Conservation (phyloP, 2,113 vertebrate genomes). For the Gymnocephalus cernua region DNA sequence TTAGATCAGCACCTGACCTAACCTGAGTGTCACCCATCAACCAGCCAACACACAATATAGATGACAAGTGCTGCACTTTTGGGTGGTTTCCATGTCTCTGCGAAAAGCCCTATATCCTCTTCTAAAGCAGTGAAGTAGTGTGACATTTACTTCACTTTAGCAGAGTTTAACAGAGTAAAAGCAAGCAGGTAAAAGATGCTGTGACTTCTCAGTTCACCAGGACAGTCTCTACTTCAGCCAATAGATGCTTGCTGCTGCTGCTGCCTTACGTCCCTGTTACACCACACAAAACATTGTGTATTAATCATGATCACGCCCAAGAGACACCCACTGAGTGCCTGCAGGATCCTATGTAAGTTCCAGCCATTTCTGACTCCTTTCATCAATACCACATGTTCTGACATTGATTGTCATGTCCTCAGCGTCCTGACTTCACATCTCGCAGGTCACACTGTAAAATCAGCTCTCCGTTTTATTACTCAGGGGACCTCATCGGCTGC, state of each 20-base stretch:
- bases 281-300: constrained; percentile 49
- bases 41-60: constrained; percentile 29
- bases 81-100: background rate
- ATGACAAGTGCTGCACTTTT: constrained; percentile 9
- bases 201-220: background rate
- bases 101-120: background rate
- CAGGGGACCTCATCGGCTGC: constrained; percentile 67
- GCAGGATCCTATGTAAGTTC: constrained; percentile 73
- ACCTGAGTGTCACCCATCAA: constrained; percentile 45
- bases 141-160: constrained; percentile 9
- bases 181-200: constrained; percentile 1
- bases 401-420: constrained; percentile 82
- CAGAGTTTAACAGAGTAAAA: constrained; percentile 25
- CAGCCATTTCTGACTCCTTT: constrained; percentile 75
- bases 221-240: constrained; percentile 17
- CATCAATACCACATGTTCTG: constrained; percentile 81
- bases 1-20: constrained; percentile 63
- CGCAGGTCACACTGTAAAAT: constrained; percentile 71
- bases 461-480: constrained; percentile 73
- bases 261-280: constrained; percentile 23
- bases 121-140: background rate
- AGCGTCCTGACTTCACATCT: constrained; percentile 68
- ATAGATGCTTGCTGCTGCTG: background rate
- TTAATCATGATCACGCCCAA: constrained; percentile 67
- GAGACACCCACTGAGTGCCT: constrained; percentile 66